phyloP scores from a whole-genome alignment of 2,797 vertebrate genomes.

The Pagetopsis macropterus region DNA sequence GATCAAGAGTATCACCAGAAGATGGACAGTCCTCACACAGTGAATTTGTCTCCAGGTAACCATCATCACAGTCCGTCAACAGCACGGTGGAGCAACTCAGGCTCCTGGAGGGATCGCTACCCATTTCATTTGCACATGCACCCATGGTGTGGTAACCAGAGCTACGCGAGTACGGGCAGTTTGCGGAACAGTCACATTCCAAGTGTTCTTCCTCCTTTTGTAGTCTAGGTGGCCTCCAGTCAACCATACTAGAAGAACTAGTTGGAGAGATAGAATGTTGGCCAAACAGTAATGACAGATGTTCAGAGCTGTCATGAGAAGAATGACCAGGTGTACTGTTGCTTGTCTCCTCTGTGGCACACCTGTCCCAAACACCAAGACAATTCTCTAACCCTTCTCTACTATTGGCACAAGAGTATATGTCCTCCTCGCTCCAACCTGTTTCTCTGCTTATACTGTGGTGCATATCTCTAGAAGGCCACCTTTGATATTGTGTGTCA shows the following conservation, averaged over 20 bases:
- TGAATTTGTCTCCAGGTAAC: slow-evolving; percentile 70
- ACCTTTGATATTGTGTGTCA: slow-evolving; percentile 46
- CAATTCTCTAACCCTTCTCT: slow-evolving; percentile 76
- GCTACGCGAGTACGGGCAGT: slow-evolving; percentile 79
- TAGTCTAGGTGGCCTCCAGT: slow-evolving; percentile 61
- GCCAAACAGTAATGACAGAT: slow-evolving; percentile 82
- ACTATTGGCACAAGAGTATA: slow-evolving; percentile 76
- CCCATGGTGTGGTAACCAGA: slow-evolving; percentile 82
- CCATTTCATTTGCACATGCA: slow-evolving; percentile 70
- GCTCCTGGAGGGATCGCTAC: slow-evolving; percentile 76
- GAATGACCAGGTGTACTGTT: slow-evolving; percentile 78
- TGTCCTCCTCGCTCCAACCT: slow-evolving; percentile 79
- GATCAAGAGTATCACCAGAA: slow-evolving; percentile 69
- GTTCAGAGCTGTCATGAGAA: slow-evolving; percentile 82
- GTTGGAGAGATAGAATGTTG: slow-evolving; percentile 74
- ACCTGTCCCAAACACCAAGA: slow-evolving; percentile 67
- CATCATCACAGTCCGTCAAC: slow-evolving; percentile 80
- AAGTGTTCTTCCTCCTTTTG: slow-evolving; percentile 54
- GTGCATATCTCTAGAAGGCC: slow-evolving; percentile 64
- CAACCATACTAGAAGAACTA: slow-evolving; percentile 68
- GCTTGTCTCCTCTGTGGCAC: slow-evolving; percentile 70
- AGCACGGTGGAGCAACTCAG: slow-evolving; percentile 81
- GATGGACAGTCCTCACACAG: slow-evolving; percentile 69
- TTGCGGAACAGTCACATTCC: slow-evolving; percentile 75
- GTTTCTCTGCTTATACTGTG: slow-evolving; percentile 68